Base-by-base conservation (phyloP, 2,797 vertebrate genomes). In the Numenius phaeopus region DNA sequence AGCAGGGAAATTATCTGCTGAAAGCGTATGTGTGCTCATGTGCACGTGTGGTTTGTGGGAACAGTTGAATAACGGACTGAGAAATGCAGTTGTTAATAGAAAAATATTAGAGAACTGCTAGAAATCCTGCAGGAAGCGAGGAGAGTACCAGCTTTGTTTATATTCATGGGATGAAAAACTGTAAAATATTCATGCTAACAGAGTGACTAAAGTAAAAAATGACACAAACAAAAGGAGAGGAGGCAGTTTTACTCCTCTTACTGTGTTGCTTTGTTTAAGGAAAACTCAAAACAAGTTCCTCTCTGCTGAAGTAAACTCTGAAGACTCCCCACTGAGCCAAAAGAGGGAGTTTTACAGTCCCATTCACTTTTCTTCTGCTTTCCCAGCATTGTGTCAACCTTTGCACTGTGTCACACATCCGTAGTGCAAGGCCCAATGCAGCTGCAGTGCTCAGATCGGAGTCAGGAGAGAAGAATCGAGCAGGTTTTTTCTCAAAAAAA, bases 381-480 rank as follows among this genome's bases (percentile, higher is more conserved):
- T 97, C 97, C 97, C 96, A 97, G 92, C 92, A 95, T 92, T 96
- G 92, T 97, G 83, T 90, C 95, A 96, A 93, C 88, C 89, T 97
- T 95, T 90, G 75, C 86, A 85, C 96, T 77, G 76, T 95, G 94
- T 84, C 92, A 95, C 90, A 96, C 89, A 97, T 97, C 96, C 88
- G 47, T 88, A 81, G 71, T 34, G 67, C 67, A 52, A 93, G 85
- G 83, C 88, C 95, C 71, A 91, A 80, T 85, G 44, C 64, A 70
- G 82, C 61, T 90, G 91, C 81, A 58, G 7, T 49, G 62, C 26
- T 82, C 67, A 69, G 71, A 67, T 3, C 21, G 19, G 55, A 62
- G 46, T 14, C 18, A 66, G 26, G 55, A 83, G 42, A 61, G 67
- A 70, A 90, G 46, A 89, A 91, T 69, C 44, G 50, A 88, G 79